Percentiles rank a stretch among this genome's conserved stretches.
These are phyloP conservation scores for Octonoba sinensis DNA, from an alignment of 2,888 invertebrate species.

Conservation along the genomic window DNA sequence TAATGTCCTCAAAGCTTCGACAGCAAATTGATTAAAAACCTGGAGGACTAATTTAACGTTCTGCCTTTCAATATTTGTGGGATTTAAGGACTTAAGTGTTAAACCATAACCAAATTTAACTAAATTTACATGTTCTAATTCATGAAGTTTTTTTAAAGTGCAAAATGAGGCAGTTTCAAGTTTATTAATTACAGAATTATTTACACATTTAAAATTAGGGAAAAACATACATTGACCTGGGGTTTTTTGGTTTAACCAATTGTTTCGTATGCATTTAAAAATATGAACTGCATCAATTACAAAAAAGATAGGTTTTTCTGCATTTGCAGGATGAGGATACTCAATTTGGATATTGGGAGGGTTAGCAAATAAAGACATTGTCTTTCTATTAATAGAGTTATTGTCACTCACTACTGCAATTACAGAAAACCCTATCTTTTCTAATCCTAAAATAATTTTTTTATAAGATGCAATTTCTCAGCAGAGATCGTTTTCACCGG, in stretches of 20 bases:
- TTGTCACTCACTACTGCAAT: background rate
- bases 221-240: constrained; percentile 3
- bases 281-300: constrained; percentile 23
- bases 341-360: background rate
- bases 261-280: constrained; percentile 33
- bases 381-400: constrained; percentile 26
- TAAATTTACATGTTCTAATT: background rate
- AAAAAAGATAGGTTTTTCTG: constrained; percentile 5
- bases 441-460: background rate
- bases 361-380: constrained; percentile 2
- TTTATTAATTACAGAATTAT: background rate
- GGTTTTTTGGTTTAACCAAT: constrained; percentile 25
- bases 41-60: constrained; percentile 19
- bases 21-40: constrained; percentile 5
- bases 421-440: constrained; percentile 4
- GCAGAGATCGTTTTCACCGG: constrained; percentile 6
- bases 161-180: constrained; percentile 18
- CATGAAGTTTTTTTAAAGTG: constrained; percentile 3
- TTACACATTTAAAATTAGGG: constrained; percentile 8
- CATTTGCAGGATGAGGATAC: constrained; percentile 3
- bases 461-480: background rate
- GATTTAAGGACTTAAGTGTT: constrained; percentile 16
- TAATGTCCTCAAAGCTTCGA: background rate
- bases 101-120: constrained; percentile 15
- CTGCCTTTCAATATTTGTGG: constrained; percentile 18